Evolutionary conservation across 2,113 vertebrate genomes (phyloP), one percentile per base, ranked within the genome.

Genomic region (Hemiscyllium ocellatum): DNA sequence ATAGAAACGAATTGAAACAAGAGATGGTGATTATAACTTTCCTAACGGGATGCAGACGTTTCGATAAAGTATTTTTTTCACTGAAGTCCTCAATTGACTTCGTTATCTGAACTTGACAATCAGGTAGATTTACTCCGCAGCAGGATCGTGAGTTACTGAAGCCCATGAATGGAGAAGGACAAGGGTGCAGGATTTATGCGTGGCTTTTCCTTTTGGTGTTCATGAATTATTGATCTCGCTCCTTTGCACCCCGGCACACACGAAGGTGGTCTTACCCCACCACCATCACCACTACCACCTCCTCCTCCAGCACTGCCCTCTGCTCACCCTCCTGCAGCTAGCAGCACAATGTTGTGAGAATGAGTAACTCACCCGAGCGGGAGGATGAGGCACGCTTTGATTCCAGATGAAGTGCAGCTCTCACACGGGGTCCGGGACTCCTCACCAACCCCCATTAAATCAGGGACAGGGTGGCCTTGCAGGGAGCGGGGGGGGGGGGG

Each of bases 311-410:
- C 56, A 61, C 33, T 20, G 61, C 65, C 19, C 19, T 65, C 65
- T 66, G 2, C 89, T 91, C 56, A 1, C 5, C n/a, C 56, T 33
- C 24, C 56, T 65, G n/a, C 1, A 66, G 65, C 13, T 19, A 68
- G 37, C 17, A 93, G 61, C 61, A 93, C 89, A 93, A 93, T 66
- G 89, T 42, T 42, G 89, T 37, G 87, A 19, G 89, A 66, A 93
- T 66, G 61, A 93, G 61, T 37, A 66, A 93, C 89, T 93, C 65
- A 93, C 89, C 89, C 89, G 87, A 66, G 89, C 65, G 89, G 29
- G 61, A 66, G 61, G 65, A 93, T 93, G 89, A 93, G 80, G 37
- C 33, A 93, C 89, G 61, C 89, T 93, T 47, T 24, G 89, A 93
- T 61, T 93, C 89, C 89, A 93, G 61, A 93, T 93, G 89, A 93